phyloP scores from a whole-genome alignment of 2,888 invertebrate species.

The Lasioglossum leucozonium region DNA sequence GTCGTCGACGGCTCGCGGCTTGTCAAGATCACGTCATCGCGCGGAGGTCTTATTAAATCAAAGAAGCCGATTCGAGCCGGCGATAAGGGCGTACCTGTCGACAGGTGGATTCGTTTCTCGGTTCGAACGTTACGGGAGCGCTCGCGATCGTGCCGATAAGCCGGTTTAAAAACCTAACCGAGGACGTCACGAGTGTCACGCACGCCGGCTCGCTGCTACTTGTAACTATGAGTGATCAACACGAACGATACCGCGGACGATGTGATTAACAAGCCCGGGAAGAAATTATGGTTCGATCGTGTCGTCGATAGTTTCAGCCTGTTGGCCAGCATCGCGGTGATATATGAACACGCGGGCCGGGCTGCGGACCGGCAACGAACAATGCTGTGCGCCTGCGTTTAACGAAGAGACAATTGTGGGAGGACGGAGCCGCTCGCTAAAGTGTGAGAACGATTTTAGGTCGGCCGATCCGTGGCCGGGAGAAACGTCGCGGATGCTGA shows the following conservation, averaged over 20 bases:
- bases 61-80: slow-evolving; percentile 56
- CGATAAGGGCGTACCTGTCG: slow-evolving; percentile 69
- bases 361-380: slow-evolving; percentile 10
- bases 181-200: slow-evolving; percentile 69
- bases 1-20: slow-evolving; percentile 30
- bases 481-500: background rate
- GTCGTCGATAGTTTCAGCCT: slow-evolving; percentile 64
- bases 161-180: slow-evolving; percentile 57
- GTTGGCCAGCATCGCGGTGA: slow-evolving; percentile 45
- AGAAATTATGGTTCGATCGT: slow-evolving; percentile 65
- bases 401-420: slow-evolving; percentile 25
- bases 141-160: slow-evolving; percentile 56
- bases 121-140: slow-evolving; percentile 59
- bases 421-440: background rate
- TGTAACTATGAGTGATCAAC: slow-evolving; percentile 69
- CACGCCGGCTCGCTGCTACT: slow-evolving; percentile 54
- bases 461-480: background rate
- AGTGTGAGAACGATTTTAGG: slow-evolving; percentile 13
- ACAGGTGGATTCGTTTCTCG: slow-evolving; percentile 72
- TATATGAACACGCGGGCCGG: slow-evolving; percentile 32
- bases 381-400: slow-evolving; percentile 22
- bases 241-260: slow-evolving; percentile 63
- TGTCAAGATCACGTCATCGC: slow-evolving; percentile 74
- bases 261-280: slow-evolving; percentile 68
- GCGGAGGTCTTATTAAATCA: slow-evolving; percentile 75